Evolutionary conservation across 2,797 vertebrate species (phyloP).

Genomic region (Yasuhikotakia modesta): DNA sequence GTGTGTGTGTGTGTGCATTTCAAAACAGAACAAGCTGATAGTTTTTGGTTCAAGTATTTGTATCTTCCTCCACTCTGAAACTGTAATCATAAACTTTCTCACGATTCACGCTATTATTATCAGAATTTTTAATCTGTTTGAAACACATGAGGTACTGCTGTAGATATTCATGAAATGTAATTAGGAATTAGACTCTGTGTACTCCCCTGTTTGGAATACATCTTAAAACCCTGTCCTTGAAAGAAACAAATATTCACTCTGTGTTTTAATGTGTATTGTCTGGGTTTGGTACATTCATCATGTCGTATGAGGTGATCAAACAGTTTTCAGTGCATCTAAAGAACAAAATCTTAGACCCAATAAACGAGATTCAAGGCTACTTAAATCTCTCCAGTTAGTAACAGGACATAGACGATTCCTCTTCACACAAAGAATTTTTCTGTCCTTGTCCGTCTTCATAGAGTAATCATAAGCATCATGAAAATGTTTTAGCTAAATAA

Average conservation of each 20-base stretch:
- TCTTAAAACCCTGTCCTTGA: conserved; percentile 19
- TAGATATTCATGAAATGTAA: background rate
- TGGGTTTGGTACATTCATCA: conserved; percentile 42
- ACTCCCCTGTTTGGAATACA: conserved; percentile 7
- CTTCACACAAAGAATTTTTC: conserved; percentile 50
- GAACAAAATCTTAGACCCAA: conserved; percentile 61
- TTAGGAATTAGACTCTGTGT: conserved; percentile 12
- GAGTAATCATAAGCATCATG: conserved; percentile 53
- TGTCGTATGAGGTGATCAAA: conserved; percentile 51
- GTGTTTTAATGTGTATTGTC: conserved; percentile 34
- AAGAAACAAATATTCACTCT: conserved; percentile 44
- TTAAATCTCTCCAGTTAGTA: conserved; percentile 62
- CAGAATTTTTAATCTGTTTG: background rate
- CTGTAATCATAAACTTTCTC: conserved; percentile 61
- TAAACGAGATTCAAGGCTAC: conserved; percentile 51
- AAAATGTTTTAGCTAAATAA: conserved; percentile 63
- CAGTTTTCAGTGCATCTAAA: conserved; percentile 50
- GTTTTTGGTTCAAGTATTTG: conserved; percentile 56
- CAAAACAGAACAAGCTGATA: conserved; percentile 68
- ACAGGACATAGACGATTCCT: conserved; percentile 42
- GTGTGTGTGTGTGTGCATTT: conserved; percentile 63
- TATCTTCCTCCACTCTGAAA: conserved; percentile 61
- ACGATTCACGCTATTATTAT: conserved; percentile 29
- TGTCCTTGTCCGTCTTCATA: conserved; percentile 47
- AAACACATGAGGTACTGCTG: background rate